Conservation (phyloP, 2,113 vertebrate species). For the Erythrolamprus reginae region DNA sequence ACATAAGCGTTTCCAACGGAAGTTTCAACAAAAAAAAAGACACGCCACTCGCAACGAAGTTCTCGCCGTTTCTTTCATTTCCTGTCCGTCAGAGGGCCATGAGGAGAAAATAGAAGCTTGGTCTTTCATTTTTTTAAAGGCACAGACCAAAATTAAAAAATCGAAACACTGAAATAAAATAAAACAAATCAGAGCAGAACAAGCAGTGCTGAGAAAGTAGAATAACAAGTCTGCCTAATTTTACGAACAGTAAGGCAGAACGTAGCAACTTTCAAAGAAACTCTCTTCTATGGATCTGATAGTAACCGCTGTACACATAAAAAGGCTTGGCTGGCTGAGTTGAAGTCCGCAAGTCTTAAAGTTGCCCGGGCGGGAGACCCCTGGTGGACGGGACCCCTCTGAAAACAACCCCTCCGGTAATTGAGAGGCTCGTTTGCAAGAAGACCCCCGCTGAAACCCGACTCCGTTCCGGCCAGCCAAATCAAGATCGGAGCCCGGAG, state of each 20-base stretch:
- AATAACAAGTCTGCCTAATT: neutral
- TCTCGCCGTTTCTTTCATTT: neutral
- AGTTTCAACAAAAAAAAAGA: neutral
- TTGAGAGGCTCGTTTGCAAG: neutral
- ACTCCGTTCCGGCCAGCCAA: neutral
- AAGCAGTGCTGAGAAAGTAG: neutral
- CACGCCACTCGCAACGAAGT: neutral
- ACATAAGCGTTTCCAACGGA: neutral
- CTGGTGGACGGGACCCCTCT: neutral
- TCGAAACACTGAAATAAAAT: neutral
- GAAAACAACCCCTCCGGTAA: neutral
- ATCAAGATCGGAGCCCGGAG: neutral
- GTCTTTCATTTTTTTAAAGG: neutral
- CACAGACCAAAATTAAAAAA: neutral
- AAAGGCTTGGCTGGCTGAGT: too few species aligned
- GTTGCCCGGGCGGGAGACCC: too few species aligned
- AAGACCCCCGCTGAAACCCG: neutral
- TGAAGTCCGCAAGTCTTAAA: too few species aligned
- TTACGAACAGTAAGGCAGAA: neutral
- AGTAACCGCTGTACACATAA: neutral
- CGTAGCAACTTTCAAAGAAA: neutral
- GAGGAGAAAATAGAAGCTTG: neutral
- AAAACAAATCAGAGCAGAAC: neutral
- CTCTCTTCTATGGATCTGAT: neutral
- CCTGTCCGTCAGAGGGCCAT: neutral